Evolutionary conservation across 2,797 vertebrate genomes (phyloP).

Genomic region (Garrulus glandarius): DNA sequence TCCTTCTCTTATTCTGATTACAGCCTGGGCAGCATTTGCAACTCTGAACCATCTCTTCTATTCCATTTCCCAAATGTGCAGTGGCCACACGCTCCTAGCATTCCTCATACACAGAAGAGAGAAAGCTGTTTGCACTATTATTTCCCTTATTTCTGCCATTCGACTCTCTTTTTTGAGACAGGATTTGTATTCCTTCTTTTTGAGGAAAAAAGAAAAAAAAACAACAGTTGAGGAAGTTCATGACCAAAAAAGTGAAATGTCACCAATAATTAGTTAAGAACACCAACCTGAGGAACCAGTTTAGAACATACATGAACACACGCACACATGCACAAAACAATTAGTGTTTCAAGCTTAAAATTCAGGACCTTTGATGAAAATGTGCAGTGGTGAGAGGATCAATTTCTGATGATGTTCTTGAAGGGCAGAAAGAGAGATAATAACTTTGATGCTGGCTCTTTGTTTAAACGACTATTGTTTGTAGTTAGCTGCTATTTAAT

Average conservation of each 20-base stretch:
- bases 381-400: conserved; percentile 43
- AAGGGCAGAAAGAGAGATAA: conserved; percentile 68
- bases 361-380: conserved; percentile 59
- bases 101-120: background rate
- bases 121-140: background rate
- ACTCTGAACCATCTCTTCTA: background rate
- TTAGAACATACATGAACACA: background rate
- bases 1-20: background rate
- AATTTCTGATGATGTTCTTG: conserved; percentile 60
- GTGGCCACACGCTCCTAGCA: background rate
- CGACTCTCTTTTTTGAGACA: background rate
- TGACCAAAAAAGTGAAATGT: conserved; percentile 29
- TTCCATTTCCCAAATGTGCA: conserved; percentile 1
- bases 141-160: conserved; percentile 22
- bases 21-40: background rate
- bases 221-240: background rate
- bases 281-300: conserved; percentile 11
- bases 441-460: conserved; percentile 51
- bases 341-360: conserved; percentile 65
- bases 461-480: conserved; percentile 76
- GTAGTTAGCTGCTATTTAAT: conserved; percentile 76
- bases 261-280: conserved; percentile 52
- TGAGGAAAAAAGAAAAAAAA: background rate
- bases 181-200: background rate
- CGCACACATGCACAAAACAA: background rate